These are phyloP conservation scores for Hypsopygia costalis DNA, from an alignment of 2,888 invertebrate species.

Conservation along the genomic window DNA sequence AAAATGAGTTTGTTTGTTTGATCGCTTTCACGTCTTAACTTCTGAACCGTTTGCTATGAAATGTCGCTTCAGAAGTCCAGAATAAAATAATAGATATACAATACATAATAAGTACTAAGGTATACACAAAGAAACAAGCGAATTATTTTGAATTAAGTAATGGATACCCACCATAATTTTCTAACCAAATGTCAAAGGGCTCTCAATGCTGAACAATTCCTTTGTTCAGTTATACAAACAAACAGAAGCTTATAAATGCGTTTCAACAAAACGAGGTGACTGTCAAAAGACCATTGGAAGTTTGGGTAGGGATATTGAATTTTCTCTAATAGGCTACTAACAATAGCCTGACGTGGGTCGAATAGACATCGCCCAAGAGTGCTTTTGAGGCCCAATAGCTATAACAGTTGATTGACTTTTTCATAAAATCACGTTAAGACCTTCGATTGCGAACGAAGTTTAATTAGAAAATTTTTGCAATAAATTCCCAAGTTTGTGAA, in stretches of 20 bases:
- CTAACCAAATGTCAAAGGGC: neutral
- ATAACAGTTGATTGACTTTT: neutral
- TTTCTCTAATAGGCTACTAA: slow-evolving; percentile 42
- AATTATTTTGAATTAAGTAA: no score
- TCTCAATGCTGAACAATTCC: neutral
- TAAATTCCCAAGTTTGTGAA: neutral
- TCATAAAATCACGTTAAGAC: neutral
- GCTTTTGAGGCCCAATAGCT: neutral
- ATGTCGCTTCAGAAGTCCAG: no score
- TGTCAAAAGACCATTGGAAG: slow-evolving; percentile 42
- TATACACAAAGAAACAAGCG: no score
- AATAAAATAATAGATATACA: no score
- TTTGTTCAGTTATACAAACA: neutral
- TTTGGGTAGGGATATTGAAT: slow-evolving; percentile 52
- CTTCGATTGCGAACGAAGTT: neutral
- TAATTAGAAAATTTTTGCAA: neutral
- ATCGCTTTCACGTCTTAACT: no score
- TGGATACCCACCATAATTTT: no score
- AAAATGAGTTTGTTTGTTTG: no score
- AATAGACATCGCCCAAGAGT: slow-evolving; percentile 17
- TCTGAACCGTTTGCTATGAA: no score
- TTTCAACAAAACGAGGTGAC: neutral
- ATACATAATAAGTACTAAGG: no score
- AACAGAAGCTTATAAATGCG: neutral
- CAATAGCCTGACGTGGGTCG: slow-evolving; percentile 53